Evolutionary conservation across 2,113 vertebrate genomes (phyloP).

Genomic region (Alexandromys fortis): DNA sequence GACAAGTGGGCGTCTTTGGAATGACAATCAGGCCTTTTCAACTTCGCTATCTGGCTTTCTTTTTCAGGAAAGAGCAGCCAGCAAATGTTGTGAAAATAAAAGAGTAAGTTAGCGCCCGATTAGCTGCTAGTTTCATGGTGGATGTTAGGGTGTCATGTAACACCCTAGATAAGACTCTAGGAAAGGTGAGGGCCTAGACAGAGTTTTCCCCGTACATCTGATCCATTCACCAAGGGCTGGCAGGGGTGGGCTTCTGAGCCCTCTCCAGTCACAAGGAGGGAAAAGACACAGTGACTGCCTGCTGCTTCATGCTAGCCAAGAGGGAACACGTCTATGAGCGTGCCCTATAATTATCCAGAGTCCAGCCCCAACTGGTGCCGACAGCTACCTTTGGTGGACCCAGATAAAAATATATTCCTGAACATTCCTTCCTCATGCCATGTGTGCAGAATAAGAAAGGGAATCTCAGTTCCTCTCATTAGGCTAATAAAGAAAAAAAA

Average conservation of each 20-base stretch:
- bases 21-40: conserved; percentile 14
- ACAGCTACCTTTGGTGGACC: not conserved
- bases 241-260: not conserved
- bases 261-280: not conserved
- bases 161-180: not conserved
- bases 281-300: not conserved
- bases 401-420: not conserved
- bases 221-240: not conserved
- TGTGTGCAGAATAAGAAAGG: not conserved
- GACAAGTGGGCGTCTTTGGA: not conserved
- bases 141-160: not conserved
- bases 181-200: not conserved
- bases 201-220: not conserved
- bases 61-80: not conserved
- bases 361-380: not conserved
- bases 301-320: not conserved
- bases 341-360: not conserved
- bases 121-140: not conserved
- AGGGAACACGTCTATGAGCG: not conserved
- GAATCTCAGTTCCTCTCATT: not conserved
- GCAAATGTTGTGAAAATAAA: not conserved
- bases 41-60: not conserved
- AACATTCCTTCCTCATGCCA: not conserved
- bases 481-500: not conserved
- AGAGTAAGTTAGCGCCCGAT: not conserved